These are phyloP conservation scores for Bettongia penicillata DNA, from an alignment of 2,113 vertebrate genomes.

Conservation along the genomic window DNA sequence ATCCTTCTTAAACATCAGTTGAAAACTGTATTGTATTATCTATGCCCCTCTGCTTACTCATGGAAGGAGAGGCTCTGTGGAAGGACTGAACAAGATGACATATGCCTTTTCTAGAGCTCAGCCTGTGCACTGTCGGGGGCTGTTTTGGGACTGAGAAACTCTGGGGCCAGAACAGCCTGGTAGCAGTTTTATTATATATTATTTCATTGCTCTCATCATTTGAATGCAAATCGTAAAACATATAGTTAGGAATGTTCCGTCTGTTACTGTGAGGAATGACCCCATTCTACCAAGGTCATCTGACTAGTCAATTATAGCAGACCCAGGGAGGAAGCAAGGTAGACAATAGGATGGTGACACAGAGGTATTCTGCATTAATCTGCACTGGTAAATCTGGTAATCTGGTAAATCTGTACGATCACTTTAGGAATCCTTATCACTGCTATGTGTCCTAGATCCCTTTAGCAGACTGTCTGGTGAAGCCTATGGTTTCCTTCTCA, in stretches of 20 bases:
- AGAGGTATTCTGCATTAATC: no score
- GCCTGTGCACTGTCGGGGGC: neutral
- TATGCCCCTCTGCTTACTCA: neutral
- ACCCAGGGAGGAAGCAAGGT: neutral
- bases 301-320: neutral
- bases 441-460: neutral
- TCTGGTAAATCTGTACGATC: neutral
- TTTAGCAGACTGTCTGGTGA: neutral
- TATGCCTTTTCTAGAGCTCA: neutral
- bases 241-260: neutral
- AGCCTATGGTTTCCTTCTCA: neutral
- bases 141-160: neutral
- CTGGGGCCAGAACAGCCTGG: no score
- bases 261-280: neutral
- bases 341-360: neutral
- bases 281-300: neutral
- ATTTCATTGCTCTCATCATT: neutral
- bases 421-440: neutral
- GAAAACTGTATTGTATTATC: neutral
- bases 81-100: neutral
- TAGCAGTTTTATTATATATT: neutral
- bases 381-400: no score
- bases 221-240: neutral
- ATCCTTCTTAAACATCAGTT: neutral
- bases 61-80: neutral